Percentiles rank a stretch among this genome's conserved stretches.
Evolutionary conservation across 92 coral and sea anemone genomes (phyloP).

Genomic region (Isaurus tuberculatus): DNA sequence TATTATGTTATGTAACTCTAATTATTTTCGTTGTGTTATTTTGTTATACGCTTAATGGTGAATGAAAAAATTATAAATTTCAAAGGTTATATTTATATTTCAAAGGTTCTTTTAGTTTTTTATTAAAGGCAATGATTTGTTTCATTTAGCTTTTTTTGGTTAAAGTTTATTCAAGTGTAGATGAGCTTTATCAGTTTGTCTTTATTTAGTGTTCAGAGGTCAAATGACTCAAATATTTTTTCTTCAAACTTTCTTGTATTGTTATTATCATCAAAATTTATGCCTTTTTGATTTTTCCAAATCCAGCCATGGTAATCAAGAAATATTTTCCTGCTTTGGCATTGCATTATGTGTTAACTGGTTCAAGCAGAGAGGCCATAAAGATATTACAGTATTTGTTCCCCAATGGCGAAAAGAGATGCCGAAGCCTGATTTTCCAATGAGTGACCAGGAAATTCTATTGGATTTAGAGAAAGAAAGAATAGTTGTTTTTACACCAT

Average conservation of each 20-base stretch:
- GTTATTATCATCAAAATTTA: neutral
- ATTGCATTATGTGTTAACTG: conserved; percentile 93
- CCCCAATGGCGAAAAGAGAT: conserved; percentile 97
- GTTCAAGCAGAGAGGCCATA: conserved; percentile 88
- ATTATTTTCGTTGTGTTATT: too few species aligned
- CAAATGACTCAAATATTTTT: neutral
- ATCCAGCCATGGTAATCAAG: conserved; percentile 93
- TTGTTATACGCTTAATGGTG: too few species aligned
- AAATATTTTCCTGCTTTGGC: conserved; percentile 87
- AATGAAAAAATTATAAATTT: too few species aligned
- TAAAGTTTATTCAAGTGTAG: too few species aligned
- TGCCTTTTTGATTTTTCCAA: neutral
- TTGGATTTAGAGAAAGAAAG: conserved; percentile 83
- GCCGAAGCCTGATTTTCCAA: conserved; percentile 83
- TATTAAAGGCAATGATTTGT: too few species aligned
- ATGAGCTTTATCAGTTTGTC: too few species aligned
- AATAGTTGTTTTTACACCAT: conserved; percentile 89
- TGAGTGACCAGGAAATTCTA: conserved; percentile 84
- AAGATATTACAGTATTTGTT: conserved; percentile 95
- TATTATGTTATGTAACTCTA: too few species aligned
- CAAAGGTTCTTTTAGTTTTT: too few species aligned
- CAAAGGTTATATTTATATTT: too few species aligned
- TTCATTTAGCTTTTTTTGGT: too few species aligned
- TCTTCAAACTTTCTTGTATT: neutral
- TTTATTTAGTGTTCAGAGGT: too few species aligned